Conservation (phyloP, 2,888 invertebrate species). For the Hirtodrosophila histrioides region DNA sequence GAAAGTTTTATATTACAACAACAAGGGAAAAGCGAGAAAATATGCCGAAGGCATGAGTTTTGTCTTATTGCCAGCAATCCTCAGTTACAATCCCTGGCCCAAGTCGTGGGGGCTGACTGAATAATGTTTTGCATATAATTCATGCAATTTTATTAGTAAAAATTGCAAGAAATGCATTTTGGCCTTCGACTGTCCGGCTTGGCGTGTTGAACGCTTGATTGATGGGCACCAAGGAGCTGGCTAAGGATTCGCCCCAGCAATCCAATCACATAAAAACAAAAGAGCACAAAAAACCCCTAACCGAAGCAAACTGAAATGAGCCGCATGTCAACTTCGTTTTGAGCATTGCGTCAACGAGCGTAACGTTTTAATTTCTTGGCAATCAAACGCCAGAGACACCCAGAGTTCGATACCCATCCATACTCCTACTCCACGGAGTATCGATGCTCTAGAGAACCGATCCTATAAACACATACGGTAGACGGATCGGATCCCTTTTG, state of each 20-base stretch:
- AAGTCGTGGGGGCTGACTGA: slow-evolving; percentile 40
- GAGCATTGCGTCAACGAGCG: slow-evolving; percentile 69
- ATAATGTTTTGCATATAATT: slow-evolving; percentile 74
- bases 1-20: slow-evolving; percentile 65
- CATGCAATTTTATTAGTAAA: slow-evolving; percentile 73
- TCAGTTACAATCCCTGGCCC: not conserved
- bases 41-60: slow-evolving; percentile 52
- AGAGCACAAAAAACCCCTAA: not conserved
- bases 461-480: not conserved
- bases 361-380: slow-evolving; percentile 78
- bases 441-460: not conserved
- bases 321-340: slow-evolving; percentile 73
- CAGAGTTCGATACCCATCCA: slow-evolving; percentile 1
- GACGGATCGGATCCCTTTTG: too few relatives aligned
- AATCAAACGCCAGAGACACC: slow-evolving; percentile 67
- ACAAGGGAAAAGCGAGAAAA: not conserved
- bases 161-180: slow-evolving; percentile 53
- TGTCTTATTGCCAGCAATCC: slow-evolving; percentile 14
- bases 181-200: slow-evolving; percentile 48
- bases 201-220: slow-evolving; percentile 57
- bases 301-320: slow-evolving; percentile 9
- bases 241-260: slow-evolving; percentile 1
- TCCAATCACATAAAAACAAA: slow-evolving; percentile 24
- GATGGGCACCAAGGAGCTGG: slow-evolving; percentile 41
- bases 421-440: not conserved